phyloP scores from a whole-genome alignment of 2,797 vertebrate species.

The Notamacropus eugenii region DNA sequence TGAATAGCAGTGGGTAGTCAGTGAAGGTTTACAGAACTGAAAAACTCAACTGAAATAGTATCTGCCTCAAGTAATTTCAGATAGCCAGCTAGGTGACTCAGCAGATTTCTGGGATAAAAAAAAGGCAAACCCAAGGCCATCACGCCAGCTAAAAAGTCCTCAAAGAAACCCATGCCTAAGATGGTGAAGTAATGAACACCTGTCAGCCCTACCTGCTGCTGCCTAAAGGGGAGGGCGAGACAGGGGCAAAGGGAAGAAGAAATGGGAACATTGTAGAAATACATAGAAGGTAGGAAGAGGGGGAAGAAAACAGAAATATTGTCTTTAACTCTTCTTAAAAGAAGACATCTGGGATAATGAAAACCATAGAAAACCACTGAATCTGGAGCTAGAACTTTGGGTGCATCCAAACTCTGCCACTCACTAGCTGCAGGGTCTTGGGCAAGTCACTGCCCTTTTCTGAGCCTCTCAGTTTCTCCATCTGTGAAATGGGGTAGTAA shows the following conservation, averaged over 20 bases:
- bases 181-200: slow-evolving; percentile 27
- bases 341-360: not conserved
- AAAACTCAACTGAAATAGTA: not conserved
- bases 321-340: not conserved
- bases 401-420: not conserved
- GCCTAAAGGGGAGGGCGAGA: not conserved
- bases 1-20: not conserved
- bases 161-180: slow-evolving; percentile 39
- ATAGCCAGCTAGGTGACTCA: not conserved
- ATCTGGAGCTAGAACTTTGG: not conserved
- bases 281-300: slow-evolving; percentile 32
- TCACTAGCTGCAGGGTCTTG: not conserved
- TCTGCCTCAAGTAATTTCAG: not conserved
- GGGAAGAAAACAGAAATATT: not conserved
- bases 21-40: not conserved
- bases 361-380: not conserved
- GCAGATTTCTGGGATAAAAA: slow-evolving; percentile 44
- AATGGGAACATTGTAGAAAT: not conserved
- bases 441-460: not conserved
- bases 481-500: not conserved
- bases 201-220: slow-evolving; percentile 10
- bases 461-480: not conserved
- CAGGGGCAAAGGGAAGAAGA: not conserved
- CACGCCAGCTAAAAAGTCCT: slow-evolving; percentile 8
- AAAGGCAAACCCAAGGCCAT: not conserved